Evolutionary conservation across 2,113 vertebrate genomes (phyloP).

Genomic region (Anarhynchus alexandrinus): DNA sequence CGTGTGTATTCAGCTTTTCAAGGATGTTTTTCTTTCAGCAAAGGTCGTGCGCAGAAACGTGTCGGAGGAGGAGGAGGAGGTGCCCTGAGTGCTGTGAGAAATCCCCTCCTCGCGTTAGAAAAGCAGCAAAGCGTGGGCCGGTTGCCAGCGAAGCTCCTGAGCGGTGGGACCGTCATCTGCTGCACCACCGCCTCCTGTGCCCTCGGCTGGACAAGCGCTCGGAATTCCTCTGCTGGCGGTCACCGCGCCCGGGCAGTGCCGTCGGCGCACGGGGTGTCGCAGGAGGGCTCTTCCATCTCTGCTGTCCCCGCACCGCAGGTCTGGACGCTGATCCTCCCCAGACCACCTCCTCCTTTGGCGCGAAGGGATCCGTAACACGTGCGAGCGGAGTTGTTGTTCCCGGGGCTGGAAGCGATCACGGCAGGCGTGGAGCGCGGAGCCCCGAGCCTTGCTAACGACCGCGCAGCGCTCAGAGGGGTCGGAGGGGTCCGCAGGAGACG

Average conservation of each 20-base stretch:
- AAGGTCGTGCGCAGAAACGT: neutral
- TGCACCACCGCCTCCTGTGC: neutral
- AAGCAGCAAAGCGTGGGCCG: neutral
- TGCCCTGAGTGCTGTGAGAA: accelerated
- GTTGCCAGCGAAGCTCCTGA: neutral
- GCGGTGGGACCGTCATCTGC: accelerated
- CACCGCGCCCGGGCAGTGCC: neutral
- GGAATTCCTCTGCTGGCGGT: accelerated
- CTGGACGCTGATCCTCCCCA: neutral
- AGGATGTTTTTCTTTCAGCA: neutral
- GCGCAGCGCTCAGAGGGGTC: neutral
- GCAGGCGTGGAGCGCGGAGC: neutral
- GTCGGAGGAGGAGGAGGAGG: neutral
- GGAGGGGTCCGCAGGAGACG: neutral
- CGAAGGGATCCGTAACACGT: accelerated
- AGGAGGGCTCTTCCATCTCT: neutral
- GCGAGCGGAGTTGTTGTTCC: neutral
- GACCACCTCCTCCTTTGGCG: neutral
- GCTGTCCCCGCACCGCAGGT: neutral
- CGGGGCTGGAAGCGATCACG: neutral
- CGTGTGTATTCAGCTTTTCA: neutral
- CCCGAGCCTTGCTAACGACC: accelerated
- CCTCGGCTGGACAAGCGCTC: neutral
- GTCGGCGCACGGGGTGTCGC: accelerated
- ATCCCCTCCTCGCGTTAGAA: neutral